Evolutionary conservation across 1,140 invertebrate species (phyloP), one percentile per base, ranked within the genome.

Genomic region (Drosophila littoralis): DNA sequence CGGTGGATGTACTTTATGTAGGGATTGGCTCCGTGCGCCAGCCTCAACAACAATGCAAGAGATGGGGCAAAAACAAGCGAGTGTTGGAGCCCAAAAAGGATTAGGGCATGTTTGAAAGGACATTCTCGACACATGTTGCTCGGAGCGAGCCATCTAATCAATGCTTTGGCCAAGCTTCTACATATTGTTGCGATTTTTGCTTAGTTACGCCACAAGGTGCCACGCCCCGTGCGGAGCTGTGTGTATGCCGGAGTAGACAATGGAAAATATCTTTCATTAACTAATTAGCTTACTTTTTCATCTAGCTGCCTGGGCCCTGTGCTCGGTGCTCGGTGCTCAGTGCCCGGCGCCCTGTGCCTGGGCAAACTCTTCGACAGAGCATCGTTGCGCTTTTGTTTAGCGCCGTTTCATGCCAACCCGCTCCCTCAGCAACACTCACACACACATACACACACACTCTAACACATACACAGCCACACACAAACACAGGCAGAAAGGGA

Each of bases 251-350:
- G 1, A 36, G 63, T 36, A 80, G 81, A 86, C 82, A 86, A 86
- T 82, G 77, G 79, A 82, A 77, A 88, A 89, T 88, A 88, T 88
- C 84, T 88, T 88, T 88, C 83, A 88, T 88, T 88, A 88, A 88
- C 83, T 88, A 88, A 88, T 88, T 88, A 89, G 83, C 83, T 88
- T 88, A 88, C 83, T 88, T 88, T 88, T 88, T 73, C 70, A 73
- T 73, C 55, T 54, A 55, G 48, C 63, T 55, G 68, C n/a, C 50
- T 7, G 12, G 9, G 36, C 36, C 13, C 10, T n/a, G 17, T 0
- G 33, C 8, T 9, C 50, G 3, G 12, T 28, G 33, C 8, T 9
- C 50, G 3, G 12, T 28, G 33, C 8, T 35, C 35, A 6, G n/a
- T 6, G 43, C 42, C 69, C 54, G 67, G 58, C 46, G 8, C 45